phyloP scores from a whole-genome alignment of 2,113 vertebrate genomes.

The Corapipo altera region DNA sequence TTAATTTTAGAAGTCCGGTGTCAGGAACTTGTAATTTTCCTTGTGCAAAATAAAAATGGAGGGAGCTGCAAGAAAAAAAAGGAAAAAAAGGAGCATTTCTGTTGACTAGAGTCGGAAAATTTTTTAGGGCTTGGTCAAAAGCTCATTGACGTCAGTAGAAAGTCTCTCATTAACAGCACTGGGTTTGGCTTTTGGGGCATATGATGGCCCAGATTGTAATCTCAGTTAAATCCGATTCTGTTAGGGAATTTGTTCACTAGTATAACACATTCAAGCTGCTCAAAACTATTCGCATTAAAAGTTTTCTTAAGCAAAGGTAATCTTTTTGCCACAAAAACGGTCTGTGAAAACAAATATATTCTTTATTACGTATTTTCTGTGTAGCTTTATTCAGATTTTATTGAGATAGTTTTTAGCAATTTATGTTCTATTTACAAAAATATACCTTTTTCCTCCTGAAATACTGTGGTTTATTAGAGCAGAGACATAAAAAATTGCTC shows the following conservation, averaged over 20 bases:
- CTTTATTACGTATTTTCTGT: neutral
- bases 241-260: constrained; percentile 51
- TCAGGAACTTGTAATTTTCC: neutral
- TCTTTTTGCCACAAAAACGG: neutral
- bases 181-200: constrained; percentile 61
- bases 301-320: constrained; percentile 22
- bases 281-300: constrained; percentile 36
- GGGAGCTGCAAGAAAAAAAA: neutral
- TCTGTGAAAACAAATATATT: neutral
- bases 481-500: neutral
- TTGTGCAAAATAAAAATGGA: neutral
- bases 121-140: constrained; percentile 58
- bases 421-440: neutral
- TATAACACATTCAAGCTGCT: constrained; percentile 43
- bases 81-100: neutral
- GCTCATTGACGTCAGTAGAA: constrained; percentile 62
- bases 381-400: neutral
- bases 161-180: constrained; percentile 60
- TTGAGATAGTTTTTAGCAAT: neutral
- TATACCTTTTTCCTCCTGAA: neutral
- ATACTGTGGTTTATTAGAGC: neutral
- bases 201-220: constrained; percentile 68
- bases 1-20: neutral
- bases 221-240: constrained; percentile 64
- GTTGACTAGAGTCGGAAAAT: neutral